phyloP scores from a whole-genome alignment of 2,797 vertebrate genomes.

The Falco concolor region DNA sequence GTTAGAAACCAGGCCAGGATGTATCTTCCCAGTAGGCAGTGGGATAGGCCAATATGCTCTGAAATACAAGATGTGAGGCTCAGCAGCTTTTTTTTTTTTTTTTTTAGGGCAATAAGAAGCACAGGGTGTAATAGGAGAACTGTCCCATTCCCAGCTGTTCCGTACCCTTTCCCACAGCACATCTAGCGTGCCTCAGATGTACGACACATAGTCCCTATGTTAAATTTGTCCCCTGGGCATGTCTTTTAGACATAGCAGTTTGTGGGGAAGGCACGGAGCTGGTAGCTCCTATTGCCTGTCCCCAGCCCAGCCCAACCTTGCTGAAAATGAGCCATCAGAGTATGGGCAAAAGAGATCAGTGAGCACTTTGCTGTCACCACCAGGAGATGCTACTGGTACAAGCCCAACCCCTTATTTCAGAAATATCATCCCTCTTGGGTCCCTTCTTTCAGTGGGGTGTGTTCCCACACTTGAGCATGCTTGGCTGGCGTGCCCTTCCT shows the following conservation, averaged over 20 bases:
- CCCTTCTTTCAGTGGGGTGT: neutral
- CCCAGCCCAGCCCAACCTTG: neutral
- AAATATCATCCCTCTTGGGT: neutral
- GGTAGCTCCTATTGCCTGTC: neutral
- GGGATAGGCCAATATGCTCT: neutral
- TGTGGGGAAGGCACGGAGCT: neutral
- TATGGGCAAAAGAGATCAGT: neutral
- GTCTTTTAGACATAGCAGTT: neutral
- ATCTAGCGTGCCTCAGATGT: neutral
- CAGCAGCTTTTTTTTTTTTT: neutral
- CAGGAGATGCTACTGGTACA: neutral
- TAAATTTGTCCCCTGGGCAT: neutral
- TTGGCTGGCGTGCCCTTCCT: neutral
- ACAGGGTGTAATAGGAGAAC: neutral
- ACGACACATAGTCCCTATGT: no score
- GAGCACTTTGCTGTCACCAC: neutral
- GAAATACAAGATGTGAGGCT: neutral
- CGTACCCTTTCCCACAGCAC: neutral
- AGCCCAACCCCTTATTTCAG: neutral
- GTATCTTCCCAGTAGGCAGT: neutral
- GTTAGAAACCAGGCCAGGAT: neutral
- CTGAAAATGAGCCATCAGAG: neutral
- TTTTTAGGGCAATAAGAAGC: neutral
- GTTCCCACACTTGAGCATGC: neutral
- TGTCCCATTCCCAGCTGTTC: neutral